These are phyloP conservation scores for Drosophila kikkawai DNA, from an alignment of 1,140 invertebrate species.

Conservation along the genomic window DNA sequence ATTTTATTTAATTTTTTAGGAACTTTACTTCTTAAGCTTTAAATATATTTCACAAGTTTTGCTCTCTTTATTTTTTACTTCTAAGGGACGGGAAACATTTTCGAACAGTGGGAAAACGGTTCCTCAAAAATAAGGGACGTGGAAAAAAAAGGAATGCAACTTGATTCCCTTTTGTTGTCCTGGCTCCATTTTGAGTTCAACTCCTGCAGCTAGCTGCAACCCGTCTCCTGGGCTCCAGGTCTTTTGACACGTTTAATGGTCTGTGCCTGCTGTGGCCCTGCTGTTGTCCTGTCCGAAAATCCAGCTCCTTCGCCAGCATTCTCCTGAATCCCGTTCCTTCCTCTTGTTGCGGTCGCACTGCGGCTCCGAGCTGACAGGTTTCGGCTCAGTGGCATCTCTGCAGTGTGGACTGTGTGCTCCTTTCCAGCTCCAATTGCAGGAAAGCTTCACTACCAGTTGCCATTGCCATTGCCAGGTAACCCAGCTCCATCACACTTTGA, in stretches of 20 bases:
- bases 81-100: too few species aligned
- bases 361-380: slow-evolving; percentile 47
- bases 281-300: slow-evolving; percentile 12
- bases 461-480: slow-evolving; percentile 24
- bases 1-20: background rate
- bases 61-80: background rate
- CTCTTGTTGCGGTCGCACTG: slow-evolving; percentile 65
- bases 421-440: slow-evolving; percentile 9
- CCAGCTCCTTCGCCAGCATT: background rate
- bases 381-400: slow-evolving; percentile 40
- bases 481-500: slow-evolving; percentile 66
- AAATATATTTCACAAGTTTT: background rate
- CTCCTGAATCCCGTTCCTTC: background rate
- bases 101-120: too few species aligned
- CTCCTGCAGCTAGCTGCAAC: slow-evolving; percentile 26
- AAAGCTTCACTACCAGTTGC: slow-evolving; percentile 3
- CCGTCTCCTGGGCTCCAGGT: slow-evolving; percentile 46
- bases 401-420: slow-evolving; percentile 8
- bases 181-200: slow-evolving; percentile 25
- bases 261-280: slow-evolving; percentile 34
- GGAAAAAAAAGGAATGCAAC: slow-evolving; percentile 15
- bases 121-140: background rate
- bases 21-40: background rate
- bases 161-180: slow-evolving; percentile 51
- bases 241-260: slow-evolving; percentile 80